Conservation (phyloP, 2,797 vertebrate species). For the Chiloscyllium punctatum region DNA sequence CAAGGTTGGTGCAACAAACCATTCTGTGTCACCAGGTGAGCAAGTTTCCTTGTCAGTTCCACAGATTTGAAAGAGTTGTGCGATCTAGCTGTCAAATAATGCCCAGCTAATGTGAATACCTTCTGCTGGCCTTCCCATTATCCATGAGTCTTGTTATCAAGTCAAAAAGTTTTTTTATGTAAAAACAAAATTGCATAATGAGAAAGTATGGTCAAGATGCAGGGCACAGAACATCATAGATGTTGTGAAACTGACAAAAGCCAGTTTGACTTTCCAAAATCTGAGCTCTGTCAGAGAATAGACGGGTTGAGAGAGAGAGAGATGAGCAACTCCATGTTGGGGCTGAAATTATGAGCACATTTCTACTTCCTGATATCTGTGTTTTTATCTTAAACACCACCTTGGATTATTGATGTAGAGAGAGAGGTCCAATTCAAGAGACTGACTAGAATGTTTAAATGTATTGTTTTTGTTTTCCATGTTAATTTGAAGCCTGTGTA, state of each 20-base stretch:
- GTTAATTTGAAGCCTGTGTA: neutral
- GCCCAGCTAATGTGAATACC: too few species aligned
- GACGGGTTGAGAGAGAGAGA: neutral
- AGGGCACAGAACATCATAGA: neutral
- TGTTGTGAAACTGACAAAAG: neutral
- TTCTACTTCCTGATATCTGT: neutral
- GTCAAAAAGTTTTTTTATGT: neutral
- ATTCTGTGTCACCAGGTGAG: conserved; percentile 88
- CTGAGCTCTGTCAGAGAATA: neutral
- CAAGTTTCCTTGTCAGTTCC: neutral
- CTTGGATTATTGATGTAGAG: neutral
- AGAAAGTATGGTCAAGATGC: neutral
- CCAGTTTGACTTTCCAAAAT: neutral
- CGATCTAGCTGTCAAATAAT: neutral
- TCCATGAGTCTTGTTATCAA: neutral
- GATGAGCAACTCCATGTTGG: neutral
- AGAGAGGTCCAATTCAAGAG: neutral
- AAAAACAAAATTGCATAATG: neutral
- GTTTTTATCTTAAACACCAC: neutral
- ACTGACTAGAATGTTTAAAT: neutral
- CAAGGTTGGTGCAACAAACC: conserved; percentile 83
- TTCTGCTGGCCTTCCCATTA: neutral
- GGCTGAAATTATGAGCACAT: neutral
- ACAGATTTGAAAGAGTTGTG: neutral
- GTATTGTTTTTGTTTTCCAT: neutral